phyloP scores from a whole-genome alignment of 2,888 invertebrate species.

The Petrophora chlorosata region DNA sequence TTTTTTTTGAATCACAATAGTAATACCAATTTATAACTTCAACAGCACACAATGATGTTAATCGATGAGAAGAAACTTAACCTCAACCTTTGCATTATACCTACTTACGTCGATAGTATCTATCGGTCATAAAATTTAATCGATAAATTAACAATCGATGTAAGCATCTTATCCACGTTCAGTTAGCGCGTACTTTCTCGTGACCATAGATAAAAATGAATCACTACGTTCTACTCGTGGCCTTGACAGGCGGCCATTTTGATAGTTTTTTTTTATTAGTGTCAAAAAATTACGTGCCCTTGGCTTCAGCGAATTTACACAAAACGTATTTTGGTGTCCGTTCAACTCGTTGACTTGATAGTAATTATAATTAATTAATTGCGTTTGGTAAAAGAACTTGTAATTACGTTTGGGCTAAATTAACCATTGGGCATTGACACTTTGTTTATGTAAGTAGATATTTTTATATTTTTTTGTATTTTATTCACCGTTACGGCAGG shows the following conservation, averaged over 20 bases:
- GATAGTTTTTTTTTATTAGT: slow-evolving; percentile 8
- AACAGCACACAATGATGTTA: not conserved
- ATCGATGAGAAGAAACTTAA: slow-evolving; percentile 4
- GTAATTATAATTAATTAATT: not conserved
- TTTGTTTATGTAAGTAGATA: too few relatives aligned
- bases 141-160: not conserved
- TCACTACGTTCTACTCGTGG: too few relatives aligned
- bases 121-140: slow-evolving; percentile 1
- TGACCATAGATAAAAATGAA: too few relatives aligned
- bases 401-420: too few relatives aligned
- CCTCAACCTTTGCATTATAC: slow-evolving; percentile 2
- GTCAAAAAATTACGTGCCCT: slow-evolving; percentile 15
- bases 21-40: not conserved
- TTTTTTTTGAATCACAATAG: not conserved
- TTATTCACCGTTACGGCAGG: too few relatives aligned
- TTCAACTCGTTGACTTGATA: slow-evolving; percentile 4
- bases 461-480: too few relatives aligned
- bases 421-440: too few relatives aligned
- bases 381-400: not conserved
- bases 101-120: not conserved
- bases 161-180: slow-evolving; percentile 12
- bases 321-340: slow-evolving; percentile 10
- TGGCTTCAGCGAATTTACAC: slow-evolving; percentile 13
- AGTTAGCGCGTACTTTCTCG: slow-evolving; percentile 25
- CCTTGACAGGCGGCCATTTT: slow-evolving; percentile 25